A percentile compares a stretch with the other conserved stretches of the same genome.
phyloP scores from a whole-genome alignment of 2,113 vertebrate species.

The Phycodurus eques region DNA sequence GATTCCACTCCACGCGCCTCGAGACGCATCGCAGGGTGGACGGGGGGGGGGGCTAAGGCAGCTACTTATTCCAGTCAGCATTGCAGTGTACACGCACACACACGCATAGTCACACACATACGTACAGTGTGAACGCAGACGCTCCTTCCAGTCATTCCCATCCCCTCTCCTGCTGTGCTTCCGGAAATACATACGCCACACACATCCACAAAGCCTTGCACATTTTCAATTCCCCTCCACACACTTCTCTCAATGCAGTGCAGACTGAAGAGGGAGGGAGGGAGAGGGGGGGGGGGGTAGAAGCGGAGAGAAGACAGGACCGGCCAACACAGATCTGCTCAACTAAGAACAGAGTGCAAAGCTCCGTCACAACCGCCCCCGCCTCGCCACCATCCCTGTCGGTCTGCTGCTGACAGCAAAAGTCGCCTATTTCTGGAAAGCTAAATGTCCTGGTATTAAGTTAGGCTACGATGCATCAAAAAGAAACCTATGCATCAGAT shows the following conservation, averaged over 20 bases:
- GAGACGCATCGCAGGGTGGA: constrained; percentile 42
- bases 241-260: constrained; percentile 70
- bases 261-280: constrained; percentile 44
- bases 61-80: constrained; percentile 64
- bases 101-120: constrained; percentile 31
- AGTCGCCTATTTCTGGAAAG: constrained; percentile 24
- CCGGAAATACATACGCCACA: constrained; percentile 35
- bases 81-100: constrained; percentile 45
- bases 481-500: constrained; percentile 11
- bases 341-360: constrained; percentile 77
- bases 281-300: constrained; percentile 44
- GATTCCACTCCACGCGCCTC: constrained; percentile 53
- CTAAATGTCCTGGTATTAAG: constrained; percentile 17
- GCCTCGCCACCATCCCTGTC: constrained; percentile 4
- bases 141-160: constrained; percentile 34
- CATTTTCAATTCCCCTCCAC: constrained; percentile 67
- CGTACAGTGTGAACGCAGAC: constrained; percentile 21
- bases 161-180: constrained; percentile 33
- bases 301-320: constrained; percentile 60
- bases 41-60: constrained; percentile 38
- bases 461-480: neutral
- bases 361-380: constrained; percentile 35
- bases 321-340: constrained; percentile 63
- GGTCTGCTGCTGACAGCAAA: constrained; percentile 41
- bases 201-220: constrained; percentile 52